These are phyloP conservation scores for Hyles euphorbiae DNA, from an alignment of 1,140 invertebrate genomes.

Conservation along the genomic window DNA sequence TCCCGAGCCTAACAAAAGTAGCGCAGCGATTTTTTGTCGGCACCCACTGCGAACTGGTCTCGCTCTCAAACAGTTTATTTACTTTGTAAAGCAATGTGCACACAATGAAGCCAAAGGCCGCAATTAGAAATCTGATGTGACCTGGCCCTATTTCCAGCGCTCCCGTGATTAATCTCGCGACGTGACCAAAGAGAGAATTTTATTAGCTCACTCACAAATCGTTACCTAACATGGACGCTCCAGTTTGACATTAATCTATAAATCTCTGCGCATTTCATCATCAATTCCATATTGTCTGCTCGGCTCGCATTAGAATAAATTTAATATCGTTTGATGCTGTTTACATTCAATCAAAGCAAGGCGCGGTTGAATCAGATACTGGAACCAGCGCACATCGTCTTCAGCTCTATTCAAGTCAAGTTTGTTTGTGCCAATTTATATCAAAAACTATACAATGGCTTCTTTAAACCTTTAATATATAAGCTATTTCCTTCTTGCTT, in stretches of 20 bases:
- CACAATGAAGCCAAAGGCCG: slow-evolving; percentile 31
- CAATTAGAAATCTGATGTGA: slow-evolving; percentile 30
- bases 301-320: slow-evolving; percentile 1
- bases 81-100: slow-evolving; percentile 24
- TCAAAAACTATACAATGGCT: no score
- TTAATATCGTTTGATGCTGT: no score
- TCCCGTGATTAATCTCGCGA: slow-evolving; percentile 36
- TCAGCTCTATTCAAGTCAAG: no score
- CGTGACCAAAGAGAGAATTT: slow-evolving; percentile 42
- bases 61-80: slow-evolving; percentile 26
- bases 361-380: no score
- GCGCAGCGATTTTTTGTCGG: slow-evolving; percentile 27
- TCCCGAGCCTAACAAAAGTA: slow-evolving; percentile 28
- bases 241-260: slow-evolving; percentile 14
- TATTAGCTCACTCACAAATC: slow-evolving; percentile 36
- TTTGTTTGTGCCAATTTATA: no score
- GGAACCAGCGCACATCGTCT: no score
- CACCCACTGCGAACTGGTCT: slow-evolving; percentile 19
- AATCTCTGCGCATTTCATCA: slow-evolving; percentile 24
- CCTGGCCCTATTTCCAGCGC: slow-evolving; percentile 34
- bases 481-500: slow-evolving; percentile 31
- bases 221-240: slow-evolving; percentile 21
- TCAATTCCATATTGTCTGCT: slow-evolving; percentile 11
- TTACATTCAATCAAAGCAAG: no score
- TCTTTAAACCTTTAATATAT: no score